Evolutionary conservation across 2,888 invertebrate genomes (phyloP).

Genomic region (Argyresthia albistria): DNA sequence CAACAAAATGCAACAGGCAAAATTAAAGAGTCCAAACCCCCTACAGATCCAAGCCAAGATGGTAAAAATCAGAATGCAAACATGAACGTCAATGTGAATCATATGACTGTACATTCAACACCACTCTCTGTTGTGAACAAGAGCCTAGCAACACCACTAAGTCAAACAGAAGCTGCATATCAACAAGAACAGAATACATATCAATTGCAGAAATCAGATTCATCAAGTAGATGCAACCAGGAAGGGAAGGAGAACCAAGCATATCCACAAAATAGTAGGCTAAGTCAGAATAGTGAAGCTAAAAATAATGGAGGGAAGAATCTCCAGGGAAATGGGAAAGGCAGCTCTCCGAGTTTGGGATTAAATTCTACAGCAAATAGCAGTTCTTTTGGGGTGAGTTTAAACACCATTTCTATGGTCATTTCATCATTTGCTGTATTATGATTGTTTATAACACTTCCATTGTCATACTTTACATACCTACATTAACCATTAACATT

Average conservation of each 20-base stretch:
- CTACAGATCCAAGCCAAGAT: slow-evolving; percentile 29
- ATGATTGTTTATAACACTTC: background rate
- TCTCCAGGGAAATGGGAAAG: slow-evolving; percentile 44
- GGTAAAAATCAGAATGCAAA: slow-evolving; percentile 33
- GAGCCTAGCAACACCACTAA: slow-evolving; percentile 76
- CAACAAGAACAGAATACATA: slow-evolving; percentile 59
- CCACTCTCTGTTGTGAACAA: slow-evolving; percentile 72
- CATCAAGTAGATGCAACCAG: slow-evolving; percentile 62
- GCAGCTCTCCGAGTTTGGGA: slow-evolving; percentile 53
- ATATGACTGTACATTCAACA: slow-evolving; percentile 70
- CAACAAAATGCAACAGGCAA: slow-evolving; percentile 70
- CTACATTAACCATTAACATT: no score
- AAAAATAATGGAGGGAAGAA: slow-evolving; percentile 35
- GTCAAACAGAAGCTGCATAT: slow-evolving; percentile 71
- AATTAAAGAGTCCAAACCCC: slow-evolving; percentile 48
- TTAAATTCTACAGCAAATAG: slow-evolving; percentile 46
- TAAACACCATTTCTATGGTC: background rate
- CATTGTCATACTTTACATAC: no score
- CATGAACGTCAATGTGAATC: slow-evolving; percentile 53
- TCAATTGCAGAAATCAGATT: slow-evolving; percentile 68
- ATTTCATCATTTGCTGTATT: no score
- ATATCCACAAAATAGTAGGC: slow-evolving; percentile 63
- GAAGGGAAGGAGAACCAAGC: slow-evolving; percentile 71
- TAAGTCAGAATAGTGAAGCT: slow-evolving; percentile 52
- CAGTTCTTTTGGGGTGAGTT: slow-evolving; percentile 62